Conservation (phyloP, 2,797 vertebrate genomes). For the Agapornis canus region DNA sequence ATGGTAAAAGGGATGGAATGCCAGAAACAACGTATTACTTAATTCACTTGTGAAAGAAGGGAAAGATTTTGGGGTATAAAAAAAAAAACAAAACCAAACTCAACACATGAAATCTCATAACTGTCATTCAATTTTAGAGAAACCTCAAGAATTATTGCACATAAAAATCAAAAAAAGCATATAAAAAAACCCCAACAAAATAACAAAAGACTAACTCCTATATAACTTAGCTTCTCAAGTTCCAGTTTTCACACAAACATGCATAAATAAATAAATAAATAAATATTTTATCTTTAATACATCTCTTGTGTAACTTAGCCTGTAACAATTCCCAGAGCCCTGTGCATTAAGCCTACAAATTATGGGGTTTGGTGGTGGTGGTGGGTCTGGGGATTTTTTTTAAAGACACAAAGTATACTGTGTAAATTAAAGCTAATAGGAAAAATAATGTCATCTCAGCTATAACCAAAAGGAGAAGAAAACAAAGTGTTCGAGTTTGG, state of each 20-base stretch:
- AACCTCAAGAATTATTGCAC: background rate
- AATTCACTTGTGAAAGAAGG: background rate
- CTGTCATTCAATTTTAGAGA: background rate
- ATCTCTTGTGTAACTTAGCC: background rate
- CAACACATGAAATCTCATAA: background rate
- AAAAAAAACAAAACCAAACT: background rate
- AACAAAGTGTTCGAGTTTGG: background rate
- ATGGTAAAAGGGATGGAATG: background rate
- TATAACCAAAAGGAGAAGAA: background rate
- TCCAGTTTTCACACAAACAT: background rate
- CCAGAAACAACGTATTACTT: background rate
- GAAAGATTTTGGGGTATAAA: background rate
- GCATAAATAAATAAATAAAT: background rate
- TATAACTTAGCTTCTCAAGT: background rate
- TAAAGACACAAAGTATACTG: background rate
- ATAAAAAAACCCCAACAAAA: background rate
- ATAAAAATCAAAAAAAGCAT: background rate
- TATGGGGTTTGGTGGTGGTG: background rate
- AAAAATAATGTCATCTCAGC: background rate
- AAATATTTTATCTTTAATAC: background rate
- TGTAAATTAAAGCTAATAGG: background rate
- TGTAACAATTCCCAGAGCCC: background rate
- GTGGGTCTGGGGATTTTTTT: background rate
- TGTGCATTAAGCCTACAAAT: background rate
- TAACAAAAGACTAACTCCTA: background rate